A percentile compares a stretch with the other conserved stretches of the same genome.
Evolutionary conservation across 2,797 vertebrate genomes (phyloP).

Genomic region (Gymnocypris eckloni): DNA sequence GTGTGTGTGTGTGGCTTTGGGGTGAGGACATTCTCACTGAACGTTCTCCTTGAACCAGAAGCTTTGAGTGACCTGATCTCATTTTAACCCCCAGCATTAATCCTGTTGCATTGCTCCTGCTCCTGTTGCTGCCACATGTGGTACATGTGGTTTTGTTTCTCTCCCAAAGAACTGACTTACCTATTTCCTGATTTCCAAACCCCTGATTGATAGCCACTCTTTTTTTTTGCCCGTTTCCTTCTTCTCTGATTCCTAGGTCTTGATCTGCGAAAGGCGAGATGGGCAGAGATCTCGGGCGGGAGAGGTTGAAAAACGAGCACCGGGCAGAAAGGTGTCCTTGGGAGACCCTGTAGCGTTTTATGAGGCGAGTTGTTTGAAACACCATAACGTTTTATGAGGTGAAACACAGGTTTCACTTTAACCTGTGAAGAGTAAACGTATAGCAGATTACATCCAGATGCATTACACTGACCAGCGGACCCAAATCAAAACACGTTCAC

Average conservation of each 20-base stretch:
- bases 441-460: slow-evolving; percentile 67
- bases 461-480: slow-evolving; percentile 54
- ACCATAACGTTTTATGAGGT: slow-evolving; percentile 82
- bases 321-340: slow-evolving; percentile 74
- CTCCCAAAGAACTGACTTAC: slow-evolving; percentile 50
- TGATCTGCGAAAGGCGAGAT: slow-evolving; percentile 65
- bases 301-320: slow-evolving; percentile 61
- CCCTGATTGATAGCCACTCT: slow-evolving; percentile 58
- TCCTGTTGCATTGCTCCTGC: slow-evolving; percentile 65
- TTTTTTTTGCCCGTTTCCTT: slow-evolving; percentile 34
- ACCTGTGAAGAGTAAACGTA: slow-evolving; percentile 73
- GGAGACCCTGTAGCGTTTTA: slow-evolving; percentile 80
- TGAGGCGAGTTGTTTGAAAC: slow-evolving; percentile 78
- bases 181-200: slow-evolving; percentile 60
- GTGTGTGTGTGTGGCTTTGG: slow-evolving; percentile 26
- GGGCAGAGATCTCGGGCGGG: slow-evolving; percentile 55
- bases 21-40: neutral
- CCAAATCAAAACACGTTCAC: slow-evolving; percentile 49
- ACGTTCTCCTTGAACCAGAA: slow-evolving; percentile 51
- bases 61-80: slow-evolving; percentile 57
- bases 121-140: slow-evolving; percentile 59
- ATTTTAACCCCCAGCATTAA: slow-evolving; percentile 56
- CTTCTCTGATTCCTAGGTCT: slow-evolving; percentile 43
- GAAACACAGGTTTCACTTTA: slow-evolving; percentile 78
- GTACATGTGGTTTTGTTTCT: slow-evolving; percentile 55